Evolutionary conservation across 2,113 vertebrate genomes (phyloP).

Genomic region (Centropus bengalensis): DNA sequence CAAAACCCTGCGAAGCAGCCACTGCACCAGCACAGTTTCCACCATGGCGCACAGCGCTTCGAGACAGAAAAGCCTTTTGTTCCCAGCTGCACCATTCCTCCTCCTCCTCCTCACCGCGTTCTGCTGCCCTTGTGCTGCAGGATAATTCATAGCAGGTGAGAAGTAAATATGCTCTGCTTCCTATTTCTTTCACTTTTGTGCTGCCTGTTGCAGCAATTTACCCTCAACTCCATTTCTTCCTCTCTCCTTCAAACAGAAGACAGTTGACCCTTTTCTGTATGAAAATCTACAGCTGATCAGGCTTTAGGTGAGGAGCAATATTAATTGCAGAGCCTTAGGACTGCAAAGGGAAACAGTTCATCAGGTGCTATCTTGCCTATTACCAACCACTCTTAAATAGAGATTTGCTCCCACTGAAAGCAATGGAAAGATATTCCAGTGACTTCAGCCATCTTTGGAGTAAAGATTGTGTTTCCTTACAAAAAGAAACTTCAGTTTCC

Average conservation of each 20-base stretch:
- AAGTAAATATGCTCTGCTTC: neutral
- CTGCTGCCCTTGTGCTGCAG: neutral
- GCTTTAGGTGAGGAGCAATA: neutral
- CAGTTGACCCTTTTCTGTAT: neutral
- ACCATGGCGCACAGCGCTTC: rapidly evolving
- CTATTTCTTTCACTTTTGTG: neutral
- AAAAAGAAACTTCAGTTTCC: neutral
- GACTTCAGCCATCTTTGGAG: neutral
- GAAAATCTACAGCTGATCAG: neutral
- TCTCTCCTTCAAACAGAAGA: neutral
- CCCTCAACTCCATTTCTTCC: neutral
- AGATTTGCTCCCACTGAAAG: neutral
- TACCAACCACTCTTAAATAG: neutral
- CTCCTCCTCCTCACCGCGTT: neutral
- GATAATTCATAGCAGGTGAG: conserved; percentile 56
- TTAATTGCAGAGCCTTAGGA: neutral
- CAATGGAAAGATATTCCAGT: neutral
- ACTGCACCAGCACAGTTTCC: neutral
- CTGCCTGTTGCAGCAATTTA: neutral
- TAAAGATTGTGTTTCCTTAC: neutral
- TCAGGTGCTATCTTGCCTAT: neutral
- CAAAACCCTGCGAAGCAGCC: neutral
- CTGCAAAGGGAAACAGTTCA: neutral
- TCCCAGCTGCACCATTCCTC: neutral
- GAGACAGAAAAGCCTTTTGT: conserved; percentile 39